A percentile compares a stretch with the other conserved stretches of the same genome.
These are phyloP conservation scores for Pempheris klunzingeri DNA, from an alignment of 2,797 vertebrate genomes.

Conservation along the genomic window DNA sequence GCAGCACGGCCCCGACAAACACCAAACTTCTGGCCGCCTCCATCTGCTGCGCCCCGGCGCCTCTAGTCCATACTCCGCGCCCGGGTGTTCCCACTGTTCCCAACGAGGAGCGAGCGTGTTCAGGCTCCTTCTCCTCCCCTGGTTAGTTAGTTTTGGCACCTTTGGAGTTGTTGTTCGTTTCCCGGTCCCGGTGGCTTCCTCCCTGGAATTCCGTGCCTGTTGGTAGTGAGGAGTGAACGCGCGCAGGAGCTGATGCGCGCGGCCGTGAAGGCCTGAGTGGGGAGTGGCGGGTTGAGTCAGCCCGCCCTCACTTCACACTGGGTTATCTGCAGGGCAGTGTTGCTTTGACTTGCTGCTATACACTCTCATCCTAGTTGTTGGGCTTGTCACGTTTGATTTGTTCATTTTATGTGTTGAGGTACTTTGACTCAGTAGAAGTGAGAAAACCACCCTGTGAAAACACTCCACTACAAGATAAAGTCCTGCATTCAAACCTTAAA, in stretches of 20 bases:
- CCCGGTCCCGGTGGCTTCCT: constrained; percentile 81
- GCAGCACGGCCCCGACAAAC: constrained; percentile 81
- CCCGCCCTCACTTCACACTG: constrained; percentile 60
- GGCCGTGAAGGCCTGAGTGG: constrained; percentile 77
- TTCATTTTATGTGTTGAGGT: no score
- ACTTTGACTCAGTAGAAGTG: no score
- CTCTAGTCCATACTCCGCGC: constrained; percentile 78
- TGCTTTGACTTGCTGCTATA: not conserved
- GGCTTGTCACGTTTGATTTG: no score
- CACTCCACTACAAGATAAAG: no score
- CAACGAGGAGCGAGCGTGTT: not conserved
- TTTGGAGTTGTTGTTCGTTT: constrained; percentile 52
- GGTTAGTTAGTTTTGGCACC: constrained; percentile 19
- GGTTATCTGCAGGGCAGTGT: not conserved
- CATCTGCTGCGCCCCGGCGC: constrained; percentile 77
- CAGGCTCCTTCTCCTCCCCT: not conserved
- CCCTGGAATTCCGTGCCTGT: constrained; percentile 72
- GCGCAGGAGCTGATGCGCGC: constrained; percentile 74
- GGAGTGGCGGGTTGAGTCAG: constrained; percentile 78
- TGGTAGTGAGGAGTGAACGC: constrained; percentile 72
- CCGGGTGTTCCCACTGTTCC: not conserved
- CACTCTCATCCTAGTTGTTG: not conserved
- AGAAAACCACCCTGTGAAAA: no score
- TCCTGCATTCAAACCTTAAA: no score
- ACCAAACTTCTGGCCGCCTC: constrained; percentile 85